Percentiles rank a stretch among this genome's conserved stretches.
These are phyloP conservation scores for Botrylloides violaceus DNA, from an alignment of 23 tunicate species.

Conservation along the genomic window DNA sequence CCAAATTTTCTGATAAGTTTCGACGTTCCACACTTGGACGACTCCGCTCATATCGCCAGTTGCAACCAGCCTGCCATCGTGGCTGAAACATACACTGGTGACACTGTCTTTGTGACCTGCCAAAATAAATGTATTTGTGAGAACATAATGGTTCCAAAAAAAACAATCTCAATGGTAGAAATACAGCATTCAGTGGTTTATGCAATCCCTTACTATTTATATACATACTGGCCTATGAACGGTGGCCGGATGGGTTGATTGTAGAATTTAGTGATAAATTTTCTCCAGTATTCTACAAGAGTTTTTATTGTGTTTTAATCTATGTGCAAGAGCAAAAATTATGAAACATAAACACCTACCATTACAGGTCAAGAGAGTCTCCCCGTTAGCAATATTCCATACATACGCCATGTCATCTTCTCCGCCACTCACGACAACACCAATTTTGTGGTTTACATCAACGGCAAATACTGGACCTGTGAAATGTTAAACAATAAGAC, in stretches of 20 bases:
- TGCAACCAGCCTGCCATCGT: conserved; percentile 43
- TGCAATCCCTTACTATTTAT: too few species aligned
- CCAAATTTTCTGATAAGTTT: conserved; percentile 37
- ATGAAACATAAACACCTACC: conserved; percentile 13
- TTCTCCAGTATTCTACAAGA: too few species aligned
- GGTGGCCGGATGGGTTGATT: too few species aligned
- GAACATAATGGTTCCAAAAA: neutral
- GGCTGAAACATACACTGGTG: conserved; percentile 43
- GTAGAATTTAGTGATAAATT: too few species aligned
- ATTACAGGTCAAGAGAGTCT: conserved; percentile 25
- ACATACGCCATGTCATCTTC: conserved; percentile 83
- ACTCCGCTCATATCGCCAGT: conserved; percentile 73
- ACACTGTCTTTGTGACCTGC: conserved; percentile 77
- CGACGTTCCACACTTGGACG: conserved; percentile 61
- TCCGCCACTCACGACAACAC: conserved; percentile 55
- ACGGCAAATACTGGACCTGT: conserved; percentile 63
- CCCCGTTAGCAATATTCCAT: conserved; percentile 63
- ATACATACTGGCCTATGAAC: neutral
- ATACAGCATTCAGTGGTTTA: neutral
- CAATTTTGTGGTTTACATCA: conserved; percentile 25
- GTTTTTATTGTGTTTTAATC: too few species aligned
- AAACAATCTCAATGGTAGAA: neutral
- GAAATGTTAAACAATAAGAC: neutral
- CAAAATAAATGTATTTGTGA: neutral
- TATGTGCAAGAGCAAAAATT: neutral